Evolutionary conservation across 1,140 invertebrate genomes (phyloP).

Genomic region (Dendroctonus ponderosae): DNA sequence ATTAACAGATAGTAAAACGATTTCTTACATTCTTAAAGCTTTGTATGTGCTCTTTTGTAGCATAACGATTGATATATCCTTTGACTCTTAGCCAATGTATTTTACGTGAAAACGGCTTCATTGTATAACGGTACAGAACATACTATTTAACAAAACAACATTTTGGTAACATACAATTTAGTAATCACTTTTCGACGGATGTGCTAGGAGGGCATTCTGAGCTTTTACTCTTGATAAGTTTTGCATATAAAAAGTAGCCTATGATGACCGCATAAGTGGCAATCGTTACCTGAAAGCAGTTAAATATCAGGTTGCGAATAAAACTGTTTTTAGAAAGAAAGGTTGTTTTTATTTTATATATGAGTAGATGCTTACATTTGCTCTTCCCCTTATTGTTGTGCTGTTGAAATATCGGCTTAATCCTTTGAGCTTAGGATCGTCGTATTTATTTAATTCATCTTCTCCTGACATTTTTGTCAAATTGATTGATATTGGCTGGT

Average conservation of each 20-base stretch:
- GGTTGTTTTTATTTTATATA: neutral
- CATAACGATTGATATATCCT: too few species aligned
- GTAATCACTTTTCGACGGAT: too few species aligned
- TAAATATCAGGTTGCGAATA: neutral
- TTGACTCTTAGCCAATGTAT: too few species aligned
- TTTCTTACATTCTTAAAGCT: too few species aligned
- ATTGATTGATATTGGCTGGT: neutral
- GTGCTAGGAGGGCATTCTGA: slow-evolving; percentile 1
- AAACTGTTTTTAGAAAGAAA: neutral
- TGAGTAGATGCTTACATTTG: slow-evolving; percentile 21
- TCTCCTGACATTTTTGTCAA: slow-evolving; percentile 23
- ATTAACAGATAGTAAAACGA: too few species aligned
- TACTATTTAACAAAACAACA: too few species aligned
- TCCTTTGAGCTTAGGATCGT: slow-evolving; percentile 28
- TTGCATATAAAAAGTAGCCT: slow-evolving; percentile 7
- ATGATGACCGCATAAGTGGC: slow-evolving; percentile 14
- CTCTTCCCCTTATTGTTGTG: slow-evolving; percentile 23
- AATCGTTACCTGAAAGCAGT: slow-evolving; percentile 10
- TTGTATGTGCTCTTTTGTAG: too few species aligned
- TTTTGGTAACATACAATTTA: too few species aligned
- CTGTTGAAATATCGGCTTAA: slow-evolving; percentile 25
- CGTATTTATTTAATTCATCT: slow-evolving; percentile 14
- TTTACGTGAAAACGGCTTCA: too few species aligned
- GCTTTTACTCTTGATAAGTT: slow-evolving; percentile 13
- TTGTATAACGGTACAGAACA: too few species aligned